A percentile compares a stretch with the other conserved stretches of the same genome.
phyloP scores from a whole-genome alignment of 2,888 invertebrate species.

The Agriopis marginaria region DNA sequence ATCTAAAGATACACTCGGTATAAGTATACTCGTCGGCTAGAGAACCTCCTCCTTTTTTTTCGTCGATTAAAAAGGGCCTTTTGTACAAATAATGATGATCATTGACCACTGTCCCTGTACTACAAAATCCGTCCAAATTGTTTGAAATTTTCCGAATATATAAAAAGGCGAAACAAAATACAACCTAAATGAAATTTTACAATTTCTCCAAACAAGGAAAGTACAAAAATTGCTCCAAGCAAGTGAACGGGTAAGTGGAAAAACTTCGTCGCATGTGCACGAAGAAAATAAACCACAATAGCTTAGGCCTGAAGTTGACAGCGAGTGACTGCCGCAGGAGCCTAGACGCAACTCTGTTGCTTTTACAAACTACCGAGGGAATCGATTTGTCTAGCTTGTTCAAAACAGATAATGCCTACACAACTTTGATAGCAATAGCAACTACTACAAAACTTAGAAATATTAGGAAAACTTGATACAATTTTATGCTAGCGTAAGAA shows the following conservation, averaged over 20 bases:
- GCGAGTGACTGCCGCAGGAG: constrained; percentile 58
- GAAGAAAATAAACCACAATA: constrained; percentile 64
- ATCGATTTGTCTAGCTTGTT: constrained; percentile 45
- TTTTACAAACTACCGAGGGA: constrained; percentile 42
- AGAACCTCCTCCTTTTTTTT: too few relatives aligned
- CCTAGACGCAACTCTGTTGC: constrained; percentile 54
- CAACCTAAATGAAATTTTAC: constrained; percentile 3
- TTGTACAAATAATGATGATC: too few relatives aligned
- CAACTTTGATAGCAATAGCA: background rate
- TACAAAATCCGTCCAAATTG: too few relatives aligned
- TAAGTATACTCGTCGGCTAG: too few relatives aligned
- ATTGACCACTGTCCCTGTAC: too few relatives aligned
- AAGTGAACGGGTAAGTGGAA: constrained; percentile 42
- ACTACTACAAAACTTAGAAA: background rate
- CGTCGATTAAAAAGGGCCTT: too few relatives aligned
- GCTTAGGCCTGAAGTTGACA: constrained; percentile 76
- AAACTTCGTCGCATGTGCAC: constrained; percentile 50
- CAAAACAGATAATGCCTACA: background rate
- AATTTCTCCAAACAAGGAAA: constrained; percentile 2
- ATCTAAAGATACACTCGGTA: too few relatives aligned
- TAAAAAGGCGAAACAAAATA: background rate
- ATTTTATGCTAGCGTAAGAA: background rate
- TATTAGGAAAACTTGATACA: background rate
- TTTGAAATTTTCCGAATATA: too few relatives aligned
- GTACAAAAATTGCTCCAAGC: constrained; percentile 17